Evolutionary conservation across 2,113 vertebrate species (phyloP), one percentile per base, ranked within the genome.

Genomic region (Tyrannus savana): DNA sequence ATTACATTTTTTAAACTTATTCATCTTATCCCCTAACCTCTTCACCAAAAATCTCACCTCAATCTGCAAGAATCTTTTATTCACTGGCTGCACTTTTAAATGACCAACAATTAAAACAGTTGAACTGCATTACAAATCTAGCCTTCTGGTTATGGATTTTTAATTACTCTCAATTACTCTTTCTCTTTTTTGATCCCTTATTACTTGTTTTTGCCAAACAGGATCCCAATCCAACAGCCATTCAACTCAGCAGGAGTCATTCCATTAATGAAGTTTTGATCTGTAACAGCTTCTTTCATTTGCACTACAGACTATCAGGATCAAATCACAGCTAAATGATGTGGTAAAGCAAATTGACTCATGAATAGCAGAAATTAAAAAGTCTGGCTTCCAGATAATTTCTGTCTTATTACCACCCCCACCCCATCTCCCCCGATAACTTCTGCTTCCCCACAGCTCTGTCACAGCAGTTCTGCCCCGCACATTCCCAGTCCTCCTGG

Each of bases 181-280:
- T 88, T 69, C 47, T 56, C 72, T 72, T 87, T 71, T 87, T 82
- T 89, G 59, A 85, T 89, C 37, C 28, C 59, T 90, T 83, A 71
- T 71, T 82, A 67, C 56, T 91, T 77, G 21, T 87, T 96, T 92
- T 91, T 81, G 23, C 68, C 73, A 86, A 86, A 84, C 28, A 75
- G 1, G 22, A 77, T 84, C 82, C 80, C 64, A 73, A 10, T 52
- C 50, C 68, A 55, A n/a, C 31, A 21, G 19, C 73, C 44, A 84
- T 78, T 94, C 64, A 67, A 35, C 89, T 67, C 90, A 62, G 84
- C 58, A 80, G 53, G 84, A 94, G 66, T 19, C 47, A 47, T 76
- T 78, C 58, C 28, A 71, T 93, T 88, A 93, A 92, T 53, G 68
- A 91, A 68, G 44, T 91, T 95, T 87, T 90, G 80, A 96, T 95